A percentile compares a stretch with the other conserved stretches of the same genome.
Conservation (phyloP, 2,888 invertebrate genomes). For the Stenichneumon culpator region DNA sequence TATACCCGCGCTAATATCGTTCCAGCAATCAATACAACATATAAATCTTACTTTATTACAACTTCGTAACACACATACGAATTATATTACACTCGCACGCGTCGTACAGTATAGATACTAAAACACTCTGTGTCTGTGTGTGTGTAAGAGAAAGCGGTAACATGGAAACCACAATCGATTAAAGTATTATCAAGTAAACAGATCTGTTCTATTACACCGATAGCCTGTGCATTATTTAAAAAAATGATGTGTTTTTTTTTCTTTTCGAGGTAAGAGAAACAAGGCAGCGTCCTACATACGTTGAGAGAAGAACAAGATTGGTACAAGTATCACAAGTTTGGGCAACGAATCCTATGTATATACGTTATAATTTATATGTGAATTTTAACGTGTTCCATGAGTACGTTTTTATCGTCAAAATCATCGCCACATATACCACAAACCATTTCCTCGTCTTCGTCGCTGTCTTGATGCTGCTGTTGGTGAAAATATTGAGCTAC, state of each 20-base stretch:
- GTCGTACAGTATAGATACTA: constrained; percentile 23
- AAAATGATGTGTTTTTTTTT: constrained; percentile 5
- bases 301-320: constrained; percentile 4
- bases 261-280: constrained; percentile 1
- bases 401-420: constrained; percentile 81
- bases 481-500: constrained; percentile 75
- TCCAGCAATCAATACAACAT: constrained; percentile 58
- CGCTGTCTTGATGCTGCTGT: constrained; percentile 48
- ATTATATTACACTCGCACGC: constrained; percentile 56
- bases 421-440: constrained; percentile 84
- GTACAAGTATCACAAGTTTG: constrained; percentile 72
- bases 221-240: constrained; percentile 55
- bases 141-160: constrained; percentile 65
- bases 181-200: constrained; percentile 58
- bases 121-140: constrained; percentile 50
- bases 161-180: constrained; percentile 26
- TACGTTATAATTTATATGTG: constrained; percentile 80
- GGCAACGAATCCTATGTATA: constrained; percentile 43
- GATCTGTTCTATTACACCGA: constrained; percentile 68
- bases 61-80: constrained; percentile 65
- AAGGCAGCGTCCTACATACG: background rate
- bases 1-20: background rate
- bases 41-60: constrained; percentile 70
- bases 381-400: constrained; percentile 84
- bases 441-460: constrained; percentile 77